Conservation (phyloP, 2,888 invertebrate species). For the Drosophila limbata region DNA sequence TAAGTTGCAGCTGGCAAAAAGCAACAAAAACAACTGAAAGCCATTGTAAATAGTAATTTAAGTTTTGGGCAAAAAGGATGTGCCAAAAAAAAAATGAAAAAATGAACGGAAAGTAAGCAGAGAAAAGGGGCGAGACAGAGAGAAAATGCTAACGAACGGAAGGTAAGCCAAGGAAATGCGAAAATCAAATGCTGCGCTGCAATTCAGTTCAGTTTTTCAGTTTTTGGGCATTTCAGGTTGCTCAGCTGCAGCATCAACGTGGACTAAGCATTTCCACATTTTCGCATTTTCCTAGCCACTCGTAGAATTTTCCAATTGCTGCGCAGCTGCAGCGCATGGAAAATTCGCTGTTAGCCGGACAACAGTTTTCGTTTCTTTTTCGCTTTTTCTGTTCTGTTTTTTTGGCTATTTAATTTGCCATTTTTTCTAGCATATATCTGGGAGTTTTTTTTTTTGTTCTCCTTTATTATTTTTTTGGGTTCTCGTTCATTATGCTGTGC, state of each 20-base stretch:
- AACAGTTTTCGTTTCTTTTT: constrained; percentile 11
- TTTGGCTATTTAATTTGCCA: constrained; percentile 80
- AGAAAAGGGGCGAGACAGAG: background rate
- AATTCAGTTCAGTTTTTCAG: constrained; percentile 19
- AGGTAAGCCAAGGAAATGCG: constrained; percentile 75
- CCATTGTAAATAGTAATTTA: constrained; percentile 79
- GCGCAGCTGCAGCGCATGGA: constrained; percentile 70
- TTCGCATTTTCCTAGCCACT: constrained; percentile 26
- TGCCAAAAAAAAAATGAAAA: constrained; percentile 46
- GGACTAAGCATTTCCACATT: constrained; percentile 51
- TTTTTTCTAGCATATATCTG: constrained; percentile 76
- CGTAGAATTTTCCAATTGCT: constrained; percentile 42
- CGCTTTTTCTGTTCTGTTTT: constrained; percentile 39
- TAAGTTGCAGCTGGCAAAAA: constrained; percentile 45
- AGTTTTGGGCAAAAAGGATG: constrained; percentile 71
- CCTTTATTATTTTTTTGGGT: constrained; percentile 42
- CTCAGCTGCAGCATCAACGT: constrained; percentile 37
- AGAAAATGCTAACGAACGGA: constrained; percentile 67
- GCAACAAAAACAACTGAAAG: constrained; percentile 53
- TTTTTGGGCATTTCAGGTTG: constrained; percentile 25
- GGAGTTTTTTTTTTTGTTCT: constrained; percentile 42
- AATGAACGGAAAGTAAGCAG: background rate
- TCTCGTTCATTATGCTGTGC: constrained; percentile 78
- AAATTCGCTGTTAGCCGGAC: constrained; percentile 50
- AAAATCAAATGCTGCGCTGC: constrained; percentile 76